Evolutionary conservation across 2,113 vertebrate genomes (phyloP), one percentile per base, ranked within the genome.

Genomic region (Herpetotheres cachinnans): DNA sequence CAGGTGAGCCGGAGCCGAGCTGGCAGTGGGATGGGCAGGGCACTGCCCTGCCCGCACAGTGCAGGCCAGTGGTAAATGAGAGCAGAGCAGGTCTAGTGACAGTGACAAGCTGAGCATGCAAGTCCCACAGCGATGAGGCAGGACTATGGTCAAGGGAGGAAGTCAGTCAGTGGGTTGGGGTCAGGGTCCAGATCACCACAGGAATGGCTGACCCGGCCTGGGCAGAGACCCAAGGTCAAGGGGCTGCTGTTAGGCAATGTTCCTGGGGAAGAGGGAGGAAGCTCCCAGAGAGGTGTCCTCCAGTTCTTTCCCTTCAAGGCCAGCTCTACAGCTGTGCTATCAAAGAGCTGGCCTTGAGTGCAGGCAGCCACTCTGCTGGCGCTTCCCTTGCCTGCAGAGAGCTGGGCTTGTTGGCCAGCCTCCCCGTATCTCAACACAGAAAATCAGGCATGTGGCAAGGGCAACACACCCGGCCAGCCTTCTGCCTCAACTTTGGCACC

Each of bases 1-100:
- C 77, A 16, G 52, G 30, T 0, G 7, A 70, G 36, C 1, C 0
- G 1, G 27, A 52, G 55, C 80, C 0, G 0, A 61, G 58, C 56
- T 13, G 72, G 36, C 61, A 55, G 61, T 6, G 1, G 65, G 24
- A 24, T 42, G 40, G 56, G 50, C 72, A 27, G 36, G 42, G 34
- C 50, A 32, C 65, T 50, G 63, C 27, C 34, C 25, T 38, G 2
- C 21, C 44, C 36, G 72, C 73, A 40, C 5, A 2, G 40, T 8
- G 50, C 54, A 29, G 55, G 11, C 47, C 54, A 14, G 26, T 2
- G 5, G 22, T 47, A 46, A 59, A 26, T 3, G 7, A 14, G 36
- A 93, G 29, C 32, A 59, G 62, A 80, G 49, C 44, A 12, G 50
- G 13, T 6, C 50, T 5, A 2, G 44, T 34, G 47, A 8, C 42